Base-by-base conservation (phyloP, 2,113 vertebrate species). In the Tamias sibiricus region DNA sequence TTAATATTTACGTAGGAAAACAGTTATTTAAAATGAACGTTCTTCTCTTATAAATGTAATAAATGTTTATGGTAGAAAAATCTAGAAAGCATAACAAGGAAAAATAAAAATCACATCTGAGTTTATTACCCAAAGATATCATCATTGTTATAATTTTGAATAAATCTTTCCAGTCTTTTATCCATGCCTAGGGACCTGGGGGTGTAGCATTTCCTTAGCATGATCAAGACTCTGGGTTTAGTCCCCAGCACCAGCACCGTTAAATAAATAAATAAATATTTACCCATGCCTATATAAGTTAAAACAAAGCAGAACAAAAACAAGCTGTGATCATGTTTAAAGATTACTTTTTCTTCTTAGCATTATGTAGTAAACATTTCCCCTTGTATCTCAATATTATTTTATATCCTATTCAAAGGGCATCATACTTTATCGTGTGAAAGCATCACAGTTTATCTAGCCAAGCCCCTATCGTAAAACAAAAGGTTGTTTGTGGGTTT, bases 1-100 rank as follows among this genome's bases (percentile, higher is more conserved):
- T 62, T 90, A 83, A 72, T 83, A 93, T 90, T 86, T 96, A 35
- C 77, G 87, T 74, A 66, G 52, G 5, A 37, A 86, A 96, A 86
- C 9, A 66, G 20, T 83, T 82, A 57, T 76, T 79, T 84, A 32
- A 90, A 93, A 87, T 93, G 8, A 68, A 79, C 6, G 62, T 57
- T 83, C 83, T 90, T 26, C 4, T 83, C 62, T 42, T 59, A 83
- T 91, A 62, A 74, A 92, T 79, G 28, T 57, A 42, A 75, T 74
- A 92, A 30, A 57, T 59, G 5, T 83, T 87, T 75, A 84, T 47
- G 71, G 19, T 59, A 87, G 19, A 83, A 92, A 92, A 89, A 66
- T 72, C 13, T 83, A 93, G 59, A 92, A 85, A 81, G 26, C 37
- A 54, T 42, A 90, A 14, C 32, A 85, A 49, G 59, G 30, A 68